Conservation (phyloP, 2,113 vertebrate species). For the Mormoops blainvillei region DNA sequence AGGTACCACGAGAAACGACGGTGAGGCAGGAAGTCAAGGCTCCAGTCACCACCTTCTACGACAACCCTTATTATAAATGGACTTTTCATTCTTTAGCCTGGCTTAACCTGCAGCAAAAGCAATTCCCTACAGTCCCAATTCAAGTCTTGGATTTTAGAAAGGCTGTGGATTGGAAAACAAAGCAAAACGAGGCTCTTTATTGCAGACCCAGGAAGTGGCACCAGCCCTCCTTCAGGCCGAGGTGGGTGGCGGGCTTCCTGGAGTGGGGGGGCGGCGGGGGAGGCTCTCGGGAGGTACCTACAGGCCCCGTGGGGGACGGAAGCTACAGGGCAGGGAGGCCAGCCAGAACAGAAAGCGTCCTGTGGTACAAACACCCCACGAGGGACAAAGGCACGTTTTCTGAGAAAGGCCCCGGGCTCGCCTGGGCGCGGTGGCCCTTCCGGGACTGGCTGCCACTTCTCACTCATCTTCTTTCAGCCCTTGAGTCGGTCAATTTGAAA, state of each 20-base stretch:
- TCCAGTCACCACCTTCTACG: background rate
- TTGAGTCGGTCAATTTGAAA: background rate
- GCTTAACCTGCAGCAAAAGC: background rate
- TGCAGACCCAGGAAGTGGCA: background rate
- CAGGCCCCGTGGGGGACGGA: rapidly evolving
- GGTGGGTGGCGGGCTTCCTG: background rate
- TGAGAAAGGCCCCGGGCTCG: background rate
- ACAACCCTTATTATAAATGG: background rate
- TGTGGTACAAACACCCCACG: background rate
- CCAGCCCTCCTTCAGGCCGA: background rate
- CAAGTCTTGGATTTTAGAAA: background rate
- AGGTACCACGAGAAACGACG: rapidly evolving
- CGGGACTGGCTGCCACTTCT: background rate
- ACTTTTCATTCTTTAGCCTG: background rate
- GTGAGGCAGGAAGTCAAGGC: background rate
- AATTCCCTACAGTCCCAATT: background rate
- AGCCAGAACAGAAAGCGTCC: background rate
- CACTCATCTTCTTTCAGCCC: background rate
- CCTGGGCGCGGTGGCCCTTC: background rate
- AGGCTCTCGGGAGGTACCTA: too few species aligned
- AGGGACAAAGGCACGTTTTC: background rate
- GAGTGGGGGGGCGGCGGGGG: too few species aligned
- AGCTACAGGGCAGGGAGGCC: background rate
- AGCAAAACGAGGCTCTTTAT: background rate
- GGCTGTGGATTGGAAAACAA: too few species aligned